Evolutionary conservation across 2,797 vertebrate species (phyloP), one percentile per base, ranked within the genome.

Genomic region (Tokudaia tokunoshimensis): DNA sequence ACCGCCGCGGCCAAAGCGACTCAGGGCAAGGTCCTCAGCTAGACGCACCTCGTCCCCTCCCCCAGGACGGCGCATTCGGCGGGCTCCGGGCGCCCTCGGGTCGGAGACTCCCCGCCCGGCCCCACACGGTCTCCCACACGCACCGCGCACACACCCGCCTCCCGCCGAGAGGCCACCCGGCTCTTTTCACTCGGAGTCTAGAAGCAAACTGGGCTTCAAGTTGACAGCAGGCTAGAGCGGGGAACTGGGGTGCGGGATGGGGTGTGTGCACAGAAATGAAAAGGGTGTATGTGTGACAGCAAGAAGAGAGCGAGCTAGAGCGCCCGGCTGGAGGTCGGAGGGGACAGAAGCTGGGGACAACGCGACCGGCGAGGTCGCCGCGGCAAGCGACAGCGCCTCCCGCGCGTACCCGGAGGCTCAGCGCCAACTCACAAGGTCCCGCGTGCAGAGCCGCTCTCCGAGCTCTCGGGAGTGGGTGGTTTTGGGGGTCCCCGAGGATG

Each of bases 351-450:
- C 52, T 1, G 15, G 19, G 89, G 95, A 93, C 63, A 70, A 22
- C 52, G 92, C 61, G 67, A 57, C 67, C 41, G 63, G 52, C 84
- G 95, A 85, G 97, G 79, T 95, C 86, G 82, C 76, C 10, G 22
- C 34, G 34, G 83, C 41, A 19, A 72, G 85, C 26, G 37, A 59
- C 86, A 44, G 86, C 72, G 86, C 75, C 95, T 52, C 91, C 96
- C 95, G 92, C 95, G 82, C 79, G 97, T 90, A 94, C 97, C 72
- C 91, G 92, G 92, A 14, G 78, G 89, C 57, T 55, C 29, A 29
- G 72, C 65, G 94, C 52, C 57, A 76, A 99, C 99, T 99, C 99
- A 99, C 99, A 96, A 97, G 98, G 97, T 98, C 97, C 41, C 29
- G 95, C 87, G 97, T 95, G 98, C 98, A 96, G 98, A 95, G 98